These are phyloP conservation scores for Mirounga angustirostris DNA, from an alignment of 2,113 vertebrate species.

Conservation along the genomic window DNA sequence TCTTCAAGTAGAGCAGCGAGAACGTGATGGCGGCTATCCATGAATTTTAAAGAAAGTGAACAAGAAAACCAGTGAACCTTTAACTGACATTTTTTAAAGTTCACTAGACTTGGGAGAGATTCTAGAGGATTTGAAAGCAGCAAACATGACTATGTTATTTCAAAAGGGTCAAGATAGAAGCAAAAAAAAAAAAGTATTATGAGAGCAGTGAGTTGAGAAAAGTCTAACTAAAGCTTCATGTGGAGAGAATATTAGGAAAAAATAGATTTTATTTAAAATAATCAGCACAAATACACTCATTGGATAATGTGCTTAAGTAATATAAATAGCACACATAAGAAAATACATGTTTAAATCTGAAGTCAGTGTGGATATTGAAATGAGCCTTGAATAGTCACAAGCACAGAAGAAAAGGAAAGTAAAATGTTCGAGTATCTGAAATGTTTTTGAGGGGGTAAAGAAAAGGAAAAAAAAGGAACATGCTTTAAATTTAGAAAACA, in stretches of 20 bases:
- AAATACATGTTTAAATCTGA: neutral
- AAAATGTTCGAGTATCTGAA: neutral
- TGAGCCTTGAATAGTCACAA: neutral
- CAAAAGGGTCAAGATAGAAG: conserved; percentile 79
- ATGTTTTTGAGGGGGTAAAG: neutral
- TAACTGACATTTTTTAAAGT: conserved; percentile 88
- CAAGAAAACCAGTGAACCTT: conserved; percentile 86
- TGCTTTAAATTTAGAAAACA: neutral
- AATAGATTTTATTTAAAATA: conserved; percentile 39
- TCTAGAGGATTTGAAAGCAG: conserved; percentile 84
- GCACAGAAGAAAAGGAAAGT: neutral
- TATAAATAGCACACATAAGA: neutral
- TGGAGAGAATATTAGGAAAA: neutral
- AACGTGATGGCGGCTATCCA: conserved; percentile 69
- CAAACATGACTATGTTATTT: conserved; percentile 85
- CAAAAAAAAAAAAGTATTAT: neutral
- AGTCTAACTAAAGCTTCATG: conserved; percentile 12
- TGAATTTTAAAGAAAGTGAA: conserved; percentile 84
- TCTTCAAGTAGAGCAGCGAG: conserved; percentile 50
- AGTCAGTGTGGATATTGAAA: neutral
- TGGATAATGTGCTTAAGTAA: neutral
- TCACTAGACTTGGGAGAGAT: conserved; percentile 86
- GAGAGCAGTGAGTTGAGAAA: conserved; percentile 37
- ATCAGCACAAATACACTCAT: neutral
- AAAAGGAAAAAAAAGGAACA: neutral